Base-by-base conservation (phyloP, 2,113 vertebrate genomes). In the Larimichthys polyactis region DNA sequence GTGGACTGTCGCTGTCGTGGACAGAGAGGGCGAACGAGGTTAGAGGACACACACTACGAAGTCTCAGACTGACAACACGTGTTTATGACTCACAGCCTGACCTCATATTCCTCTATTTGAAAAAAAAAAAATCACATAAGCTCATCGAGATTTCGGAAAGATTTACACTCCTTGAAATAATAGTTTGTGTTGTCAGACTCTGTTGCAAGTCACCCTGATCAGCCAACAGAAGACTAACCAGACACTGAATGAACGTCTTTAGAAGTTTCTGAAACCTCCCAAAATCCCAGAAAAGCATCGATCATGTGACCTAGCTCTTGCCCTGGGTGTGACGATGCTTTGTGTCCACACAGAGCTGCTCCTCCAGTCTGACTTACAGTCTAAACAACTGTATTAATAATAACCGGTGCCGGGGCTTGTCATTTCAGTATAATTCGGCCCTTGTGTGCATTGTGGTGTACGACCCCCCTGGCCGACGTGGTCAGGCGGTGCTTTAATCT, bases 1-100 rank as follows among this genome's bases (percentile, higher is more conserved):
- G 97, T 52, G 97, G 96, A 74, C 96, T 97, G 89, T 99, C 98
- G 80, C 98, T 99, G 72, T 19, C 83, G 92, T n/a, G 89, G 57
- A 94, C 43, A 87, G 51, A 87, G 46, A 89, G 78, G 70, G 70
- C 14, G 83, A 70, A 79, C 20, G 69, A 60, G 54, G 72, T 79
- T 59, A 85, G 49, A 75, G 19, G 48, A 85, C 48, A 65, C 11
- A 58, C 36, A 32, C 40, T 11, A 2, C 32, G n/a, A 4, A 59
- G 40, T 46, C 20, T 78, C 59, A 64, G 27, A 52, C 32, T 40
- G 51, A 49, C n/a, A 44, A 24, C 46, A 71, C 15, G 27, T 65
- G 62, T 46, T 55, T 2, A 65, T 84, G 78, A 82, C 49, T 82
- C 75, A 68, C 67, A 70, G 59, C n/a, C 63, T 83, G 83, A 84